Conservation (phyloP, 1,140 invertebrate genomes). For the Orchesella cincta region DNA sequence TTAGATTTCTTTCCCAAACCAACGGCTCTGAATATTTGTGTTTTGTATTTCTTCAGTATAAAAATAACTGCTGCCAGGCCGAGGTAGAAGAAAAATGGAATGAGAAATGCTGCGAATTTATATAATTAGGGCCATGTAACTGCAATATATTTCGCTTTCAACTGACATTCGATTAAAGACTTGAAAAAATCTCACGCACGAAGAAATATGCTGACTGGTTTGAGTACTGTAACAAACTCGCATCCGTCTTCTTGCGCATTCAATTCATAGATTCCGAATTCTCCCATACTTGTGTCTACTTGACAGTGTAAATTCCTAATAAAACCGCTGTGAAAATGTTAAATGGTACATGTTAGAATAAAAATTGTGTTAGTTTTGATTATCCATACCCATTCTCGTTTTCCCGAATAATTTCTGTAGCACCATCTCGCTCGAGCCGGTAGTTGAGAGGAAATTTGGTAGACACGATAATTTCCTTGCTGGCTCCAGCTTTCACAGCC, state of each 20-base stretch:
- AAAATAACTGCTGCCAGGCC: background rate
- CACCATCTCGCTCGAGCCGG: slow-evolving; percentile 36
- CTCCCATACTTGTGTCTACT: slow-evolving; percentile 36
- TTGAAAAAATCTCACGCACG: slow-evolving; percentile 36
- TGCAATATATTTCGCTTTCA: too few relatives aligned
- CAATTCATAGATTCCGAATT: slow-evolving; percentile 48
- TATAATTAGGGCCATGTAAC: background rate
- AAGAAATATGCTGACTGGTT: slow-evolving; percentile 48
- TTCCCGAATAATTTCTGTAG: background rate
- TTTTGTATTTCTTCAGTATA: background rate
- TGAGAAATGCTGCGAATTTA: slow-evolving; percentile 32
- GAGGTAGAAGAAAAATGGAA: slow-evolving; percentile 33
- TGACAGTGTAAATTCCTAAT: slow-evolving; percentile 39
- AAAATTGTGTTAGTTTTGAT: background rate
- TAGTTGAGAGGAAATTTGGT: slow-evolving; percentile 44
- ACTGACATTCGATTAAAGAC: too few relatives aligned
- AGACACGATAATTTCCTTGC: slow-evolving; percentile 22
- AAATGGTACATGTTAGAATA: too few relatives aligned
- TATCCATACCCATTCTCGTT: slow-evolving; percentile 7
- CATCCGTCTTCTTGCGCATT: slow-evolving; percentile 5
- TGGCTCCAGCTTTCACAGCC: background rate
- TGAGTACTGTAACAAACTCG: slow-evolving; percentile 11
- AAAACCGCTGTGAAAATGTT: too few relatives aligned
- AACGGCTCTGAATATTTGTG: too few relatives aligned
- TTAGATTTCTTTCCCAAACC: too few relatives aligned